Evolutionary conservation across 2,888 invertebrate species (phyloP), one percentile per base, ranked within the genome.

Genomic region (Nephrotoma appendiculata): DNA sequence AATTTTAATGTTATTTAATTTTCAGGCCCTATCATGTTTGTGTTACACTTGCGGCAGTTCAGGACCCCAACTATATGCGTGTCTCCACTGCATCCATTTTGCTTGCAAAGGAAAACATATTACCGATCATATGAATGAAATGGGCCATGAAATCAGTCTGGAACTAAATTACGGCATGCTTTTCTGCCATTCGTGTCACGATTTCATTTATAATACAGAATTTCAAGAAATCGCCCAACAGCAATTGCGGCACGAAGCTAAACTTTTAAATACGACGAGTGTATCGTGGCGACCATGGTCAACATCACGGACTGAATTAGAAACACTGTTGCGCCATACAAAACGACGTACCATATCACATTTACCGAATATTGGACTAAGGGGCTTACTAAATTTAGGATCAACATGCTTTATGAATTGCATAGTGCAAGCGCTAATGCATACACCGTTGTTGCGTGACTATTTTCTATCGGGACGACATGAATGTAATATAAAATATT

Each of bases 401-500:
- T 96, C 98, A 89, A 99, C 99, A 4, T 99, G 99, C 92, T 99
- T 98, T 91, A 98, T 99, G 98, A 99, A 98, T 92, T 98, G 98
- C 90, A 98, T 99, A 89, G 96, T 99, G 9, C 98, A 98, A 93
- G 97, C 98, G 0, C 92, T 99, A 89, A 98, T 98, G 89, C 99
- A 99, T 91, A 99, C 98, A 4, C 98, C 99, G 1, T 92, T 99
- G 57, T 92, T 99, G 87, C 93, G 99, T 88, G 98, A 99, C 91
- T 99, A 98, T 92, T 99, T 99, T 91, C 93, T 99, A 89, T 96
- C 97, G 71, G 98, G 99, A 91, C 95, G 95, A 89, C 99, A 99
- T 91, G 95, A 95, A 90, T 99, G 98, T 92, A 94, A 94, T 89
- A 91, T 91, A 19, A 91, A 92, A 86, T 92, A 93, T 6, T 94